These are phyloP conservation scores for Periophthalmus modestus DNA, from an alignment of 2,113 vertebrate species.

Conservation along the genomic window DNA sequence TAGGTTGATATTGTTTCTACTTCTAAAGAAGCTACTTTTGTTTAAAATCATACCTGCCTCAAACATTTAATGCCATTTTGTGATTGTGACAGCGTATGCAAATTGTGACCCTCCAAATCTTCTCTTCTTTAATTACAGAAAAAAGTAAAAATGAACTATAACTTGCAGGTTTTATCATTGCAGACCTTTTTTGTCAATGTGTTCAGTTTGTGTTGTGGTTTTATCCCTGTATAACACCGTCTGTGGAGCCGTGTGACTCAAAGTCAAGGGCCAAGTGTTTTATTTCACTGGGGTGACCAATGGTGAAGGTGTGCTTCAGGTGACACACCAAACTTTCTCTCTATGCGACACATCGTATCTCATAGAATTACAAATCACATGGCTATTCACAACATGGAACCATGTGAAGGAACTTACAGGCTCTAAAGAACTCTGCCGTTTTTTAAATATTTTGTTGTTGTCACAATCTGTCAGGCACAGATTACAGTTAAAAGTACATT, in stretches of 20 bases:
- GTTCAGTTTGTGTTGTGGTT: background rate
- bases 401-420: background rate
- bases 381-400: background rate
- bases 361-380: background rate
- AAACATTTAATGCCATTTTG: too few species aligned
- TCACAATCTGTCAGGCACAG: too few species aligned
- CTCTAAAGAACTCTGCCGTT: background rate
- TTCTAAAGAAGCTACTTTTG: background rate
- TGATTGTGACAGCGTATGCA: too few species aligned
- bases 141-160: background rate
- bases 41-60: too few species aligned
- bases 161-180: background rate
- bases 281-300: background rate
- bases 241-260: background rate
- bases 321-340: background rate
- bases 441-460: background rate
- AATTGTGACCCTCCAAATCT: too few species aligned
- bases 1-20: background rate
- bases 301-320: slow-evolving; percentile 9
- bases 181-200: background rate
- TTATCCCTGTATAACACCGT: background rate
- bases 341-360: background rate
- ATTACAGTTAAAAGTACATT: background rate
- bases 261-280: slow-evolving; percentile 8
- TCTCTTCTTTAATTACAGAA: background rate